A percentile compares a stretch with the other conserved stretches of the same genome.
phyloP scores from a whole-genome alignment of 2,797 vertebrate genomes.

The Enteromius argenteus region DNA sequence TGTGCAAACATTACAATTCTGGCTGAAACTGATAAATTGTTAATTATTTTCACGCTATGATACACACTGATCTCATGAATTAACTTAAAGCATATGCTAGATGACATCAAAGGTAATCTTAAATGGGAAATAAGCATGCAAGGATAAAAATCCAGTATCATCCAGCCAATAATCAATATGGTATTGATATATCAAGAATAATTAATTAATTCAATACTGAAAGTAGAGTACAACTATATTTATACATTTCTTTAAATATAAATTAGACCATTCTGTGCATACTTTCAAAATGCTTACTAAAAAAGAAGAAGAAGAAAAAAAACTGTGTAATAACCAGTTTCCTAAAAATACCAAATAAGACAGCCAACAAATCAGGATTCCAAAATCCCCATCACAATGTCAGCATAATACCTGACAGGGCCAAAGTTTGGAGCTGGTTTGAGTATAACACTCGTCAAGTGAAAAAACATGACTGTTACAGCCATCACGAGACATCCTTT shows the following conservation, averaged over 20 bases:
- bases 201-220: not conserved
- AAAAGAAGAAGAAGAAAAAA: not conserved
- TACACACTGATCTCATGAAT: not conserved
- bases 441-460: conserved; percentile 74
- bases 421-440: conserved; percentile 69
- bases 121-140: no score
- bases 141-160: not conserved
- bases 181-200: not conserved
- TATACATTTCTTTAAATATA: not conserved
- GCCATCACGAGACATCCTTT: conserved; percentile 71
- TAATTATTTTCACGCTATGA: not conserved
- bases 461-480: conserved; percentile 74
- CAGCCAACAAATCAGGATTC: conserved; percentile 45
- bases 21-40: not conserved
- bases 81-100: not conserved
- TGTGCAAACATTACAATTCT: not conserved
- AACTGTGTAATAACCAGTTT: not conserved
- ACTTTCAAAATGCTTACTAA: no score
- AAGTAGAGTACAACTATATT: not conserved
- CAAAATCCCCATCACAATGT: conserved; percentile 63
- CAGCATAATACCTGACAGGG: conserved; percentile 57
- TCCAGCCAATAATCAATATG: not conserved
- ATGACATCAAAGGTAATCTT: not conserved
- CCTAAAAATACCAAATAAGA: not conserved
- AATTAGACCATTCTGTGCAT: not conserved